phyloP scores from a whole-genome alignment of 1,140 invertebrate species.

The Papilio aristodemus region DNA sequence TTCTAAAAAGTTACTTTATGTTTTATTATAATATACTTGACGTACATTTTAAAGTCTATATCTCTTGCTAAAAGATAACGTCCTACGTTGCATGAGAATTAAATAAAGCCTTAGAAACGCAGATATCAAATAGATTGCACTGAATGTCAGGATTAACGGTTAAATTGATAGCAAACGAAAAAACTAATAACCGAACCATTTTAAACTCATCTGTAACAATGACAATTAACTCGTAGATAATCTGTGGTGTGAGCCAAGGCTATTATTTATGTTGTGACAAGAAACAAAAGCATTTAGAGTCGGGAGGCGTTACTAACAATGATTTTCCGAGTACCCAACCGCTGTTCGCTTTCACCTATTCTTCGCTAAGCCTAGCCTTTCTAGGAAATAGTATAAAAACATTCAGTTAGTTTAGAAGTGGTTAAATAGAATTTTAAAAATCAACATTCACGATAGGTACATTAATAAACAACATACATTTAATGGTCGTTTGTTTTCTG shows the following conservation, averaged over 20 bases:
- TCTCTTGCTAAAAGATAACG: too few relatives aligned
- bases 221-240: neutral
- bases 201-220: neutral
- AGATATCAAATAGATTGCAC: too few relatives aligned
- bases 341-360: constrained; percentile 18
- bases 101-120: too few relatives aligned
- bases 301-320: constrained; percentile 17
- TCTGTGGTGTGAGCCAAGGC: neutral
- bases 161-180: too few relatives aligned
- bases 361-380: constrained; percentile 19
- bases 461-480: too few relatives aligned
- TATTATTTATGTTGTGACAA: neutral
- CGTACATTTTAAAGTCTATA: too few relatives aligned
- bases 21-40: too few relatives aligned
- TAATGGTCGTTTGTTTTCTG: too few relatives aligned
- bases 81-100: too few relatives aligned
- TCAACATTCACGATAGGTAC: too few relatives aligned
- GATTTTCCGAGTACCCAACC: constrained; percentile 17
- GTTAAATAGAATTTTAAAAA: neutral
- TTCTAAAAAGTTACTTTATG: neutral
- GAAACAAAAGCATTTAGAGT: constrained; percentile 14
- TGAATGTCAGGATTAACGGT: too few relatives aligned
- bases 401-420: neutral
- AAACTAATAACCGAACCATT: neutral
- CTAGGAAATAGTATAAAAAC: neutral